Percentiles rank a stretch among this genome's conserved stretches.
Conservation (phyloP, 92 coral and sea anemone genomes). For the Palythoa caribaeorum region DNA sequence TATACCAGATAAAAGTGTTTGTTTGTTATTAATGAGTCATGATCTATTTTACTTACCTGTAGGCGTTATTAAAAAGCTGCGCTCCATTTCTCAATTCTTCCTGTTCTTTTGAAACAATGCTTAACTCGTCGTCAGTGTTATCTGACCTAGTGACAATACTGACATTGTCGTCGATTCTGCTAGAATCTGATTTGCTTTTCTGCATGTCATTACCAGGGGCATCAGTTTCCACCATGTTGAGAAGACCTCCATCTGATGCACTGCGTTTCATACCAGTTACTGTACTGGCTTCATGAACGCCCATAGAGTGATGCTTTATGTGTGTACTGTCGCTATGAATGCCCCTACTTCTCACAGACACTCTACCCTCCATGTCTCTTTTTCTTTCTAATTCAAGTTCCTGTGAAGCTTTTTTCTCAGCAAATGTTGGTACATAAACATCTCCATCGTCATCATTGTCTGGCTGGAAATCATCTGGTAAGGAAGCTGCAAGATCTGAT, state of each 20-base stretch:
- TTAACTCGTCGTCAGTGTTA: slow-evolving; percentile 3
- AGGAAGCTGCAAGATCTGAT: slow-evolving; percentile 73
- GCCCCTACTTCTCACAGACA: slow-evolving; percentile 11
- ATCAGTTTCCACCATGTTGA: slow-evolving; percentile 9
- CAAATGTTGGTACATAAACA: slow-evolving; percentile 77
- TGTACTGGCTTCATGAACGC: not conserved
- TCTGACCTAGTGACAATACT: slow-evolving; percentile 13
- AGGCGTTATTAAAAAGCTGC: slow-evolving; percentile 14
- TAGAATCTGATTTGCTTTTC: slow-evolving; percentile 47
- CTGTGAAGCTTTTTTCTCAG: slow-evolving; percentile 18
- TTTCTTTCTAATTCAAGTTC: not conserved
- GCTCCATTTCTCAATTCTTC: slow-evolving; percentile 29
- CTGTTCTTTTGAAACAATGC: slow-evolving; percentile 16
- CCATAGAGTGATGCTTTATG: not conserved
- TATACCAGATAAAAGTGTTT: not conserved
- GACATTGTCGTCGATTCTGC: not conserved
- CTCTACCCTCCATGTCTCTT: not conserved
- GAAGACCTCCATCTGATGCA: slow-evolving; percentile 33
- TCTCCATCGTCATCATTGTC: slow-evolving; percentile 90
- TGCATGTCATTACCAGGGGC: slow-evolving; percentile 26
- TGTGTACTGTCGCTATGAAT: not conserved
- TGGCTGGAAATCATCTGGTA: slow-evolving; percentile 78
- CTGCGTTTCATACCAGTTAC: slow-evolving; percentile 16
- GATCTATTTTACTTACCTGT: slow-evolving; percentile 2
- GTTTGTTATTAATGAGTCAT: not conserved